Evolutionary conservation across 2,888 invertebrate species (phyloP), one percentile per base, ranked within the genome.

Genomic region (Nasonia oneida): DNA sequence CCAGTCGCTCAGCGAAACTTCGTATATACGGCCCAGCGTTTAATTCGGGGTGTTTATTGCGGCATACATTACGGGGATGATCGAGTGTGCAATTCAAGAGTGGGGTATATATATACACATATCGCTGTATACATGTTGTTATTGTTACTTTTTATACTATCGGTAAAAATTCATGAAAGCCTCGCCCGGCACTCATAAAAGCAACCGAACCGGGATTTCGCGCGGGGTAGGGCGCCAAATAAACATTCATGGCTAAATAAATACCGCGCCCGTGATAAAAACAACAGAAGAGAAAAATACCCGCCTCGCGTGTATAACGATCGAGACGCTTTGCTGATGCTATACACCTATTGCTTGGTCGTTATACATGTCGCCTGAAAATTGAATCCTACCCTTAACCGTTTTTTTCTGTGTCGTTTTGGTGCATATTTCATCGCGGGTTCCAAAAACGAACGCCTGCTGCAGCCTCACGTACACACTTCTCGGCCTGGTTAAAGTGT

Each of bases 31-130:
- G 47, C 39, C 70, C 70, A 50, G 83, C 75, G 80, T 79, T 86
- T 86, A 86, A 83, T 80, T 83, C 75, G 23, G 74, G 57, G 33
- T 77, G 57, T 86, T 85, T 70, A 80, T 81, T 77, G 81, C 61
- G 29, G 78, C 78, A 73, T 78, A 57, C 57, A 83, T 78, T 77
- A 78, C 42, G 1, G 15, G 23, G 53, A 57, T 57, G 73, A 81
- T 79, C 18, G 8, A 64, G 61, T 14, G 70, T 6, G 14, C 12
- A 14, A 47, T 29, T 15, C 53, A 39, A 39, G 39, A 39, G 37
- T 8, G 14, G 18, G 71, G n/a, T n/a, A 29, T 1, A 29, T 29
- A 29, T 29, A 29, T 29, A 29, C 1, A 29, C 1, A 29, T 29
- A 29, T 29, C 23, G 23, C 23, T 23, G 23, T 23, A 23, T 23